These are phyloP conservation scores for Acheta domesticus DNA, from an alignment of 2,888 invertebrate genomes.

Conservation along the genomic window DNA sequence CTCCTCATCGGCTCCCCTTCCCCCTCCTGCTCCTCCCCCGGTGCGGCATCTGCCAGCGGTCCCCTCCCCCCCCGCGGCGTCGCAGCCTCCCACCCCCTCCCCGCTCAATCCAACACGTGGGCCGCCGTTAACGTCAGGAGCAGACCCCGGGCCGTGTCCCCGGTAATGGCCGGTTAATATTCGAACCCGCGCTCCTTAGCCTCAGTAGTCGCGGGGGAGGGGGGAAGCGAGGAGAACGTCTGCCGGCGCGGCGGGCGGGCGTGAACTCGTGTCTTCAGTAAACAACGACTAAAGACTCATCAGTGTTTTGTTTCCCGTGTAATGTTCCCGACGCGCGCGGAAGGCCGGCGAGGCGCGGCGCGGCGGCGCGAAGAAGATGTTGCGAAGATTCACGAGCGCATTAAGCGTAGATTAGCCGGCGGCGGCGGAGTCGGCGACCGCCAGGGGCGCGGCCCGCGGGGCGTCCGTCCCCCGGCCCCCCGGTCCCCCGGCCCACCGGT, in stretches of 20 bases:
- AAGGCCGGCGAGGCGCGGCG: neutral
- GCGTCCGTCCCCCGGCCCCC: too few species aligned
- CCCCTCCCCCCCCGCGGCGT: too few species aligned
- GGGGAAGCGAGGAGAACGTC: neutral
- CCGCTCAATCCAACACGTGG: neutral
- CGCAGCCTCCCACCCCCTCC: neutral
- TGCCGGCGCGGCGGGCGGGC: neutral
- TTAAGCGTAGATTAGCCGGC: neutral
- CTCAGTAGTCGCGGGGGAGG: neutral
- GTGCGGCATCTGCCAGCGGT: too few species aligned
- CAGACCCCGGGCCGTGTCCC: neutral
- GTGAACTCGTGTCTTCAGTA: slow-evolving; percentile 18
- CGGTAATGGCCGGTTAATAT: slow-evolving; percentile 10
- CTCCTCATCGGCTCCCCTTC: too few species aligned
- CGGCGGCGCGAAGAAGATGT: neutral
- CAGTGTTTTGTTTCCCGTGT: slow-evolving; percentile 18
- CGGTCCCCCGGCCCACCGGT: too few species aligned
- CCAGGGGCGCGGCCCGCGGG: neutral
- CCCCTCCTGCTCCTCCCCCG: too few species aligned
- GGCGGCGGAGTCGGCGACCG: neutral
- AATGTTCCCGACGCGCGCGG: neutral
- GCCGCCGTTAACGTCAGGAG: neutral
- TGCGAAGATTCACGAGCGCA: slow-evolving; percentile 18
- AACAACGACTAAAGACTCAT: slow-evolving; percentile 18
- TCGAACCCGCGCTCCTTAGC: neutral